Conservation (phyloP, 2,888 invertebrate species). For the Penaeus monodon region DNA sequence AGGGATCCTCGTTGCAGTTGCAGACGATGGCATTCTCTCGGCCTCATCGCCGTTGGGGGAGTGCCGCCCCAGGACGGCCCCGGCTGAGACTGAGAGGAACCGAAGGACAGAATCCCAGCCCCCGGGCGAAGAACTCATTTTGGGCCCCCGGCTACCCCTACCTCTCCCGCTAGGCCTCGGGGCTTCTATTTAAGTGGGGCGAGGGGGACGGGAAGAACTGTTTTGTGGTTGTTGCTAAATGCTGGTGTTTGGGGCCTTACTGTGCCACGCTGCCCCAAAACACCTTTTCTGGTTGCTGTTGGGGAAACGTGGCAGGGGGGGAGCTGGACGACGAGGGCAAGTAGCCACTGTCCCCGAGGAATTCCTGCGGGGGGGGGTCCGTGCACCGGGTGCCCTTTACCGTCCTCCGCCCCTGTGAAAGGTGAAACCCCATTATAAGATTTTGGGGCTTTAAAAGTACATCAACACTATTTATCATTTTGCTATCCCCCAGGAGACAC, state of each 20-base stretch:
- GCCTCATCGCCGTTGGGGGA: conserved; percentile 23
- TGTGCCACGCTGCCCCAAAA: background rate
- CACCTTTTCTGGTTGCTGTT: background rate
- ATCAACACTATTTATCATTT: too few relatives aligned
- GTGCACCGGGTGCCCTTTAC: background rate
- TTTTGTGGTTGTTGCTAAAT: background rate
- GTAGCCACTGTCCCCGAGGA: conserved; percentile 24
- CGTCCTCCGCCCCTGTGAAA: too few relatives aligned
- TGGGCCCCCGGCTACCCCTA: background rate
- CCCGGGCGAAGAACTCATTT: background rate
- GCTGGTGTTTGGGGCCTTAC: background rate
- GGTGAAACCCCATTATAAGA: background rate
- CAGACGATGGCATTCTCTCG: conserved; percentile 75
- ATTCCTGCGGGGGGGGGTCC: background rate
- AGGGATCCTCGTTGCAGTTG: conserved; percentile 78
- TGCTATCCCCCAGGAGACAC: too few relatives aligned
- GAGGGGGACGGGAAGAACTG: background rate
- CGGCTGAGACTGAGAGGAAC: conserved; percentile 13
- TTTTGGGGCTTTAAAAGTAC: too few relatives aligned
- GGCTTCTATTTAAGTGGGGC: too few relatives aligned
- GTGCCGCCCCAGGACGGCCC: conserved; percentile 27
- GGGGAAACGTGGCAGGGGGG: background rate
- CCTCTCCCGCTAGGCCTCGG: too few relatives aligned
- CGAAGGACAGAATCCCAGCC: conserved; percentile 21
- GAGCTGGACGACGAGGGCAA: conserved; percentile 2